phyloP scores from a whole-genome alignment of 2,888 invertebrate species.

The Allolobophora icterica region DNA sequence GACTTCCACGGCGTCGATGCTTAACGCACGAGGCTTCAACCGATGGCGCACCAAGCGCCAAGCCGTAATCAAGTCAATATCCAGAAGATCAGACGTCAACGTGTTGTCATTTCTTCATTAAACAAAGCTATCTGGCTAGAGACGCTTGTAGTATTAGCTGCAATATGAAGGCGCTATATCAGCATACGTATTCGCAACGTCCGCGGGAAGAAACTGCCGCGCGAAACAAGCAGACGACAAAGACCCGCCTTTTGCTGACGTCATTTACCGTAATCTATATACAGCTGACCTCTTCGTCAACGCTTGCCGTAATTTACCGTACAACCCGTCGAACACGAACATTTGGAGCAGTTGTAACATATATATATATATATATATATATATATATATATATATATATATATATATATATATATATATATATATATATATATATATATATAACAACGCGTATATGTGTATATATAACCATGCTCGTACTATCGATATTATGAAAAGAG shows the following conservation, averaged over 20 bases:
- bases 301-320: not conserved
- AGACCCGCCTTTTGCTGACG: not conserved
- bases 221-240: not conserved
- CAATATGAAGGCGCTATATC: not conserved
- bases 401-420: not conserved
- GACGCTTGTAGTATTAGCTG: not conserved
- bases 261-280: slow-evolving; percentile 1
- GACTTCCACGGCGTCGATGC: no score
- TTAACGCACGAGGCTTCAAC: no score
- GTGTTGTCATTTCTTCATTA: no score
- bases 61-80: no score
- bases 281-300: not conserved
- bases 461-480: not conserved
- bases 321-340: not conserved
- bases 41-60: no score
- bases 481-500: not conserved
- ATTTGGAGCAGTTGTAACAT: not conserved
- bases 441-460: no score
- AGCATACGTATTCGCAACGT: not conserved
- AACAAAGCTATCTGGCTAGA: no score
- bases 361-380: not conserved
- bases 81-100: no score
- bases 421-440: no score
- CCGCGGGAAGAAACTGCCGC: not conserved
- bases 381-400: not conserved